Base-by-base conservation (phyloP, 2,888 invertebrate genomes). In the Cryptus viduatorius region DNA sequence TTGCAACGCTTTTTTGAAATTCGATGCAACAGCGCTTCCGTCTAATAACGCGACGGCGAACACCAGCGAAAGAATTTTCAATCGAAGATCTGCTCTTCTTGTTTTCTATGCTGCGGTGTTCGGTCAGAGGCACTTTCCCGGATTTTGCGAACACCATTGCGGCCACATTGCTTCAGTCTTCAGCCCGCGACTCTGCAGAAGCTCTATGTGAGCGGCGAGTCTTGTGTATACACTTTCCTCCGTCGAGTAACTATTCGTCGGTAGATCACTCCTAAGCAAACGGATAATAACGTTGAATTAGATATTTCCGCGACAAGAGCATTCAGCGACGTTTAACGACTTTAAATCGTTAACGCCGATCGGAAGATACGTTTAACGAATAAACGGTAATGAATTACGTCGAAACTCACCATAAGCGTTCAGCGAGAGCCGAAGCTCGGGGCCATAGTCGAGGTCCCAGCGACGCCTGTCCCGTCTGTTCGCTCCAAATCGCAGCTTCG, bases 371-470 rank as follows among this genome's bases (percentile, higher is more conserved):
- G 37, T 37, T 37, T 8, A 0, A 37, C 8, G 37, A 4, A 4
- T 37, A 7, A 37, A 37, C 37, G 37, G 8, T 0, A 37, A 37
- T 8, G 37, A 37, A 37, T n/a, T n/a, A n/a, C n/a, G n/a, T 24
- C 24, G 24, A 14, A 59, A 91, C 91, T 61, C 90, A 94, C 97
- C 97, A 97, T 87, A 97, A 94, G 87, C 98, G 95, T 94, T 98
- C 98, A 0, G 96, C 98, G 86, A 98, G 94, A 1, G 98, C 98
- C 0, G 97, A 96, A 3, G 96, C 95, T 83, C 98, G 94, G 50
- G 98, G 98, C 98, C 98, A 98, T 90, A 98, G 94, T 90, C 98
- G 95, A 87, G 96, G 95, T 92, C 97, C 97, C 88, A 97, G 93
- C 71, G 96, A 96, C 75, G 95, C 95, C 89, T 96, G 95, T 83